A percentile compares a stretch with the other conserved stretches of the same genome.
Conservation (phyloP, 2,113 vertebrate species). For the Spheniscus mendiculus region DNA sequence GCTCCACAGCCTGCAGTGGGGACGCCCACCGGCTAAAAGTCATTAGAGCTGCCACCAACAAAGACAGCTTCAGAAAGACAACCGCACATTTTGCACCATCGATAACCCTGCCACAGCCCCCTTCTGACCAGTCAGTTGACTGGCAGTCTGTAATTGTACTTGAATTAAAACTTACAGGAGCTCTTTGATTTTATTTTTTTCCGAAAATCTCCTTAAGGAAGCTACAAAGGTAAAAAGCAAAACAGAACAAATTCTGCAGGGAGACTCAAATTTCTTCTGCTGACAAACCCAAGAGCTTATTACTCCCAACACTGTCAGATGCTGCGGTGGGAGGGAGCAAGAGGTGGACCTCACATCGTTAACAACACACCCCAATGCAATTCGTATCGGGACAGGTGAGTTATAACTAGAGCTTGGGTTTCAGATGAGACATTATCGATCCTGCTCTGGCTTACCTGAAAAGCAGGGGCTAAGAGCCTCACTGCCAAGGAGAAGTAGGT, state of each 20-base stretch:
- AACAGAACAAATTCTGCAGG: background rate
- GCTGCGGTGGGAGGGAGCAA: background rate
- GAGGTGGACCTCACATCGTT: background rate
- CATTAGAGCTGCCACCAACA: background rate
- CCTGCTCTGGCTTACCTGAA: background rate
- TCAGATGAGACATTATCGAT: background rate
- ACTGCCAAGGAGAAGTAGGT: rapidly evolving
- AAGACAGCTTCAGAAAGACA: background rate
- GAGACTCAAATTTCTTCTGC: background rate
- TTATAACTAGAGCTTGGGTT: background rate
- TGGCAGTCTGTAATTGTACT: background rate
- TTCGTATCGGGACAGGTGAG: background rate
- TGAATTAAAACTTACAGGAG: background rate
- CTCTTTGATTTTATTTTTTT: background rate
- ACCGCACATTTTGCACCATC: background rate
- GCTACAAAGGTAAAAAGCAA: background rate
- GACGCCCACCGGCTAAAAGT: background rate
- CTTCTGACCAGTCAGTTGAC: background rate
- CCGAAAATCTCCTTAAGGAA: background rate
- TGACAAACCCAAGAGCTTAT: background rate
- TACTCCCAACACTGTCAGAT: background rate
- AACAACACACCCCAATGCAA: background rate
- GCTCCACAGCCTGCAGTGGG: rapidly evolving
- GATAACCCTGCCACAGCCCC: background rate
- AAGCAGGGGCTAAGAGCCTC: background rate